Evolutionary conservation across 2,888 invertebrate genomes (phyloP).

Genomic region (Orthonychiurus folsomi): DNA sequence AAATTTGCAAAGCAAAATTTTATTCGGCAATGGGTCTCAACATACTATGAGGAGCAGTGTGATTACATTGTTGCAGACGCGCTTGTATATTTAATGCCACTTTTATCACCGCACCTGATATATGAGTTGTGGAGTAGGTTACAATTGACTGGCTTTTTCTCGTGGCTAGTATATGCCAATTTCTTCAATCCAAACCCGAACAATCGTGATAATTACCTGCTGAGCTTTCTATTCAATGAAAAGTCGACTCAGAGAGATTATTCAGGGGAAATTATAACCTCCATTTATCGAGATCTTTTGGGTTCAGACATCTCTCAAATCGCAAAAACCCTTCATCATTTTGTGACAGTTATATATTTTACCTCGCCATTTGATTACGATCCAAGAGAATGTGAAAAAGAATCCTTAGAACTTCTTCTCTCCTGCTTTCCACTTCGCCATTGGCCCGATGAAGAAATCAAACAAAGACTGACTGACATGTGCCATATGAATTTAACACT

Average conservation of each 20-base stretch:
- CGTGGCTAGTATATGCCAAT: background rate
- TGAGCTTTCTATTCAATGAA: background rate
- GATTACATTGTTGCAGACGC: constrained; percentile 28
- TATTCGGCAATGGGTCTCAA: constrained; percentile 1
- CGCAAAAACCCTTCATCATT: constrained; percentile 24
- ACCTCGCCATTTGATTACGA: background rate
- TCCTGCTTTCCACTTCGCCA: constrained; percentile 28
- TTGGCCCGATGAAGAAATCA: constrained; percentile 25
- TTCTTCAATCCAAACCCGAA: background rate
- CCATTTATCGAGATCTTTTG: constrained; percentile 25
- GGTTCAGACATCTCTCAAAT: constrained; percentile 18
- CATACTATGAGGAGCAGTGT: constrained; percentile 14
- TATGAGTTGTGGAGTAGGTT: background rate
- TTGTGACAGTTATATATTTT: constrained; percentile 16
- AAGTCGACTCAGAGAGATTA: constrained; percentile 5
- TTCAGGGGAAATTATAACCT: constrained; percentile 25
- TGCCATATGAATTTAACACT: constrained; percentile 22
- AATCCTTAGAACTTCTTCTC: constrained; percentile 17
- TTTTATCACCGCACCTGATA: constrained; percentile 1
- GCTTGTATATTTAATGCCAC: constrained; percentile 23
- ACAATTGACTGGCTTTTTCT: background rate
- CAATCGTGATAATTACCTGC: background rate
- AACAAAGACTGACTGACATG: constrained; percentile 22
- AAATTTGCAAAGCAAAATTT: background rate
- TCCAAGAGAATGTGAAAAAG: background rate